These are phyloP conservation scores for Drosophila limbata DNA, from an alignment of 2,888 invertebrate genomes.

Conservation along the genomic window DNA sequence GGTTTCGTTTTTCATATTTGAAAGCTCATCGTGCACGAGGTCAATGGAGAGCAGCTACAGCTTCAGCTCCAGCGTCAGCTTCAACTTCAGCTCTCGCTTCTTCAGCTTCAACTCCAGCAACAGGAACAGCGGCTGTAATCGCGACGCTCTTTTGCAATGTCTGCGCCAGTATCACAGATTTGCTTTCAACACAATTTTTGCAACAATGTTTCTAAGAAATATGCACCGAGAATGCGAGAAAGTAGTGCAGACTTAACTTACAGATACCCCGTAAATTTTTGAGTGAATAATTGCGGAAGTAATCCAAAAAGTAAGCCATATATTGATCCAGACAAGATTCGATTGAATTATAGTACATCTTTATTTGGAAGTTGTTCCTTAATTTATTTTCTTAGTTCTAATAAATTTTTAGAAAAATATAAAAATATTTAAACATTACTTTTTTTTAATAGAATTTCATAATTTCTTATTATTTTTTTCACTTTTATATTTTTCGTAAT, in stretches of 20 bases:
- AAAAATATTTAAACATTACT: too few species aligned
- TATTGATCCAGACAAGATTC: not conserved
- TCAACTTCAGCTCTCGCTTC: slow-evolving; percentile 17
- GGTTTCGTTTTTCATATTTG: slow-evolving; percentile 63
- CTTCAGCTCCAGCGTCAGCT: slow-evolving; percentile 10
- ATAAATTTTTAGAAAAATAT: too few species aligned
- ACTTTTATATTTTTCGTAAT: too few species aligned
- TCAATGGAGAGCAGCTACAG: slow-evolving; percentile 55
- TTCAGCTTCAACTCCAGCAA: not conserved
- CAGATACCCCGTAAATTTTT: slow-evolving; percentile 18
- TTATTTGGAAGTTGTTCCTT: too few species aligned
- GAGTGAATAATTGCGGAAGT: not conserved
- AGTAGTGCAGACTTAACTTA: not conserved
- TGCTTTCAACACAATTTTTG: slow-evolving; percentile 40
- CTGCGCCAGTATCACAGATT: slow-evolving; percentile 44
- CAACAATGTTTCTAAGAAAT: slow-evolving; percentile 29
- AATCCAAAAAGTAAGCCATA: not conserved
- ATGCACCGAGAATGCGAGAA: slow-evolving; percentile 12
- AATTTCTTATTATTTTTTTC: too few species aligned
- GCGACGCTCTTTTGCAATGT: slow-evolving; percentile 29
- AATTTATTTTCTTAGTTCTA: too few species aligned
- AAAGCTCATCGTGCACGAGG: slow-evolving; percentile 68
- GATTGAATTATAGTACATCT: too few species aligned
- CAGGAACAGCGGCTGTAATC: not conserved
- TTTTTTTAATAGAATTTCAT: too few species aligned